Base-by-base conservation (phyloP, 1,140 invertebrate species). In the Penaeus vannamei region DNA sequence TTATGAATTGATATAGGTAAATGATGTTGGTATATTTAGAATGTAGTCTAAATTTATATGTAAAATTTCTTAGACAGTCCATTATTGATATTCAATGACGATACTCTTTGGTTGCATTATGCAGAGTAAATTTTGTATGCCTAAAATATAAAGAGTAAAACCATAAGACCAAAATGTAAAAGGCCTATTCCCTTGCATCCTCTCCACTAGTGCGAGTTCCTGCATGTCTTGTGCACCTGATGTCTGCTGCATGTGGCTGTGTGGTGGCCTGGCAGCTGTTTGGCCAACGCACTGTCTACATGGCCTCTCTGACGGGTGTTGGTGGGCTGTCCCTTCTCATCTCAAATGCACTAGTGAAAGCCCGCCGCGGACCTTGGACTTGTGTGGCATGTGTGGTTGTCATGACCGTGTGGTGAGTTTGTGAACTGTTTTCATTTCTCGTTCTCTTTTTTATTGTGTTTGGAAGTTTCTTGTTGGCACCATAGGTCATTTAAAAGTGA, bases 311-410 rank as follows among this genome's bases (percentile, higher is more conserved):
- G 14, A 64, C 85, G 22, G 86, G 59, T 8, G 84, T 79, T 17
- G 86, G 83, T 14, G 80, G 77, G 46, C 60, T 86, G 5, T 64
- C 62, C 17, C 80, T 86, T 2, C 29, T 72, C n/a, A 29, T 72
- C 19, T 64, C 86, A 64, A 69, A 88, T 32, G 64, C 26, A 59
- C 82, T 32, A 8, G n/a, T 81, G n/a, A 61, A 82, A 53, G 53
- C 84, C 42, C 29, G 76, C 17, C 76, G 81, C 23, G 66, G 81
- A 23, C 66, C 86, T 23, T 32, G 60, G 72, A 88, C 90, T 46
- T 91, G 90, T 81, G 64, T 76, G 76, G 60, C 82, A n/a, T 91
- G 90, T 81, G 86, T 91, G 62, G 77, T 64, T 36, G 89, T 89
- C 59, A 32, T 91, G 46, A 66, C 86, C 32, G 46, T 89, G 12